Evolutionary conservation across 2,888 invertebrate genomes (phyloP).

Genomic region (Pachliopta kotzebuea): DNA sequence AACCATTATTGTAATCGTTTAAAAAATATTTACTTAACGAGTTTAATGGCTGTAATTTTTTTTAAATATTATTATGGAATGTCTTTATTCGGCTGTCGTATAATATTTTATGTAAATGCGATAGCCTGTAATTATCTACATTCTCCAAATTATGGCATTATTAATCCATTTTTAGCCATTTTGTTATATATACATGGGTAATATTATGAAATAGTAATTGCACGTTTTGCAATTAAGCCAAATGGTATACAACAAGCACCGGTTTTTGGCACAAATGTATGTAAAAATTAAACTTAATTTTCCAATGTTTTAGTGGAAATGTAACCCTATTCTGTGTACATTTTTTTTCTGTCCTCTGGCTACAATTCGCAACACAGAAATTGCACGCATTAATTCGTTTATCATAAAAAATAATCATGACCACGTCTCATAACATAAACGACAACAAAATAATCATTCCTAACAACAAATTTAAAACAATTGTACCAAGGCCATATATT

Average conservation of each 20-base stretch:
- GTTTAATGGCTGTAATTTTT: background rate
- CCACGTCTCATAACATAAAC: slow-evolving; percentile 19
- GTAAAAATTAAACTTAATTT: background rate
- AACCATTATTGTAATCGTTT: background rate
- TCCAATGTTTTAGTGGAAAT: background rate
- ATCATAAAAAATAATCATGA: slow-evolving; percentile 3
- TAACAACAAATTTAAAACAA: slow-evolving; percentile 26
- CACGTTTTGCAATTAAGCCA: slow-evolving; percentile 20
- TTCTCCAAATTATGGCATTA: background rate
- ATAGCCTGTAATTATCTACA: background rate
- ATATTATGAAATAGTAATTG: slow-evolving; percentile 25
- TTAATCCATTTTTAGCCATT: slow-evolving; percentile 7
- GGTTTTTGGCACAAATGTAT: slow-evolving; percentile 23
- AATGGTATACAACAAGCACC: slow-evolving; percentile 15
- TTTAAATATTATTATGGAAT: background rate
- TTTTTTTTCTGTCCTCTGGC: background rate
- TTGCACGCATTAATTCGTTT: background rate
- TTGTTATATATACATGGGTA: slow-evolving; percentile 11
- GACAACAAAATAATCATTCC: slow-evolving; percentile 18
- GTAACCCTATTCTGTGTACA: slow-evolving; percentile 3
- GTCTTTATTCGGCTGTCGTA: background rate
- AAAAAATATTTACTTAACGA: background rate
- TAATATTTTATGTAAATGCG: slow-evolving; percentile 1
- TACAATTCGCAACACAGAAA: background rate
- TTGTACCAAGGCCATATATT: slow-evolving; percentile 37